Evolutionary conservation across 2,888 invertebrate species (phyloP).

Genomic region (Diarsia brunnea): DNA sequence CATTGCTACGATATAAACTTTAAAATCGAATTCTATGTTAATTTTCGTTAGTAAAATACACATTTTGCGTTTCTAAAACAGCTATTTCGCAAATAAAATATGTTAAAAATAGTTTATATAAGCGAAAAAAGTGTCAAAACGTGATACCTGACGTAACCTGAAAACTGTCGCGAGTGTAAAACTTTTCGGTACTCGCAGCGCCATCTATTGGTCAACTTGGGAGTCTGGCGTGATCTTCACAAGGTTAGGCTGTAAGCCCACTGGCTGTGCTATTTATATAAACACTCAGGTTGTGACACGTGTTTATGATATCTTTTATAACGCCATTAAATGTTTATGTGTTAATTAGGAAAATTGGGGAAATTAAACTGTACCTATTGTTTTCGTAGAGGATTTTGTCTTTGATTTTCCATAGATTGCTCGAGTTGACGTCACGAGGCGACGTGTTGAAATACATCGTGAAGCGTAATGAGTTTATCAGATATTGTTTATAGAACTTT

Average conservation of each 20-base stretch:
- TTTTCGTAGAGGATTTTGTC: slow-evolving; percentile 42
- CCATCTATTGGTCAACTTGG: slow-evolving; percentile 87
- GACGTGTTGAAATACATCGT: slow-evolving; percentile 57
- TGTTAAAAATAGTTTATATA: slow-evolving; percentile 40
- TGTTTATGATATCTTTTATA: slow-evolving; percentile 53
- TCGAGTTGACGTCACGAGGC: slow-evolving; percentile 46
- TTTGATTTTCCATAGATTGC: slow-evolving; percentile 54
- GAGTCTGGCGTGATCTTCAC: slow-evolving; percentile 68
- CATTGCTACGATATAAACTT: slow-evolving; percentile 35
- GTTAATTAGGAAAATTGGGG: slow-evolving; percentile 45
- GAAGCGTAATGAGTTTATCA: slow-evolving; percentile 62
- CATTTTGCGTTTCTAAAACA: slow-evolving; percentile 5
- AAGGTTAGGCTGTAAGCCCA: slow-evolving; percentile 72
- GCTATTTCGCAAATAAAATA: slow-evolving; percentile 21
- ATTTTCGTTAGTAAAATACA: slow-evolving; percentile 12
- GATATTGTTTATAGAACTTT: slow-evolving; percentile 62
- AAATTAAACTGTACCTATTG: slow-evolving; percentile 17
- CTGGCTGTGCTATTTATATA: slow-evolving; percentile 55
- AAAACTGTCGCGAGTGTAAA: slow-evolving; percentile 66
- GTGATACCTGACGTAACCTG: slow-evolving; percentile 65
- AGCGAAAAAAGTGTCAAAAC: slow-evolving; percentile 52
- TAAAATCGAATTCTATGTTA: slow-evolving; percentile 21
- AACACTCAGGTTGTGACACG: slow-evolving; percentile 57
- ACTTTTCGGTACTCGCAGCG: slow-evolving; percentile 75
- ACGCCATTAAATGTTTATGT: slow-evolving; percentile 34